Evolutionary conservation across 2,888 invertebrate species (phyloP).

Genomic region (Hirtodrosophila histrioides): DNA sequence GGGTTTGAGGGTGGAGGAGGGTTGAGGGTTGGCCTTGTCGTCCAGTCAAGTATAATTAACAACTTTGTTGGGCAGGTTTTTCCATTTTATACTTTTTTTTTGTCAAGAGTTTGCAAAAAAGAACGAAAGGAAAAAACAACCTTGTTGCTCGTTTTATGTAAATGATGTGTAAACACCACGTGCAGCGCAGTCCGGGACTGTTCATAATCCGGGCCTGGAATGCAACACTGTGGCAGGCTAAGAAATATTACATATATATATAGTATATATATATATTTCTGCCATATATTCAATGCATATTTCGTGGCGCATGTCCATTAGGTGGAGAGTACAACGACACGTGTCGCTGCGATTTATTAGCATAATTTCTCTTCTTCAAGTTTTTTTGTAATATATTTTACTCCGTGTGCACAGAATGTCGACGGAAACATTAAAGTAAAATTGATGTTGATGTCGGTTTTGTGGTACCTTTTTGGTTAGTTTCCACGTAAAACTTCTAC

Average conservation of each 20-base stretch:
- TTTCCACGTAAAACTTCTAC: slow-evolving; percentile 52
- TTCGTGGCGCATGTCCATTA: slow-evolving; percentile 77
- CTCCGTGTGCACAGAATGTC: slow-evolving; percentile 6
- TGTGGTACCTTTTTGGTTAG: slow-evolving; percentile 34
- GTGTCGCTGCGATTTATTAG: slow-evolving; percentile 77
- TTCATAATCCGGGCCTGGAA: slow-evolving; percentile 40
- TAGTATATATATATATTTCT: too few species aligned
- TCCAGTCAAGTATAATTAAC: slow-evolving; percentile 81
- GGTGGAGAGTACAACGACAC: slow-evolving; percentile 67
- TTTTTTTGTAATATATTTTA: slow-evolving; percentile 10
- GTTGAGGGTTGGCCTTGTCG: slow-evolving; percentile 35
- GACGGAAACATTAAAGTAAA: slow-evolving; percentile 76
- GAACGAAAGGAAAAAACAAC: slow-evolving; percentile 8
- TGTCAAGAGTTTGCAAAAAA: slow-evolving; percentile 64
- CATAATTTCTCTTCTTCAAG: slow-evolving; percentile 75
- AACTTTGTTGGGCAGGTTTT: slow-evolving; percentile 72
- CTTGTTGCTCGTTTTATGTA: slow-evolving; percentile 73
- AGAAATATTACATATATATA: background rate
- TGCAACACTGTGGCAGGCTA: slow-evolving; percentile 33
- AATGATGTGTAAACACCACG: slow-evolving; percentile 79
- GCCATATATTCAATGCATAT: slow-evolving; percentile 67
- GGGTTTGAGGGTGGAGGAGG: background rate
- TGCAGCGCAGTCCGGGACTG: slow-evolving; percentile 41
- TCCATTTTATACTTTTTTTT: slow-evolving; percentile 19
- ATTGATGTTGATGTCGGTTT: slow-evolving; percentile 66